Percentiles rank a stretch among this genome's conserved stretches.
These are phyloP conservation scores for Pomacea maculata DNA, from an alignment of 1,140 invertebrate genomes.

Conservation along the genomic window DNA sequence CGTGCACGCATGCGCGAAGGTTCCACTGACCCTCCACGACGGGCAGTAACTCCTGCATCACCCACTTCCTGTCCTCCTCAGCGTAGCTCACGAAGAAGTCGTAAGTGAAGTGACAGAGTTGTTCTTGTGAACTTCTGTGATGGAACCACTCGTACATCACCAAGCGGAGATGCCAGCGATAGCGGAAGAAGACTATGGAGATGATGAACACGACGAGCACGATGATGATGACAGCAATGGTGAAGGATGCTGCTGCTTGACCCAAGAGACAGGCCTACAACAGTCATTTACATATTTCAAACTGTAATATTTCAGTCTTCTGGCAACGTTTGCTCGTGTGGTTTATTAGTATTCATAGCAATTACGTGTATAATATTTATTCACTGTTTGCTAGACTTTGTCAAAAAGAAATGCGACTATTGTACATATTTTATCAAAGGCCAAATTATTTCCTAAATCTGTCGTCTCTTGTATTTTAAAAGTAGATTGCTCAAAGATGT, in stretches of 20 bases:
- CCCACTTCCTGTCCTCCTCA: conserved; percentile 30
- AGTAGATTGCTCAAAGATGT: too few relatives aligned
- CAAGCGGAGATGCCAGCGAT: conserved; percentile 10
- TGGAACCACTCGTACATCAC: conserved; percentile 11
- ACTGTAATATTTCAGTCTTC: not conserved
- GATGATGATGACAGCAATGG: conserved; percentile 8
- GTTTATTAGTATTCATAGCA: not conserved
- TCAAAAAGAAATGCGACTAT: not conserved
- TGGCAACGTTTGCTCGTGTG: not conserved
- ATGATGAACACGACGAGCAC: not conserved
- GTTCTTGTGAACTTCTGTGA: not conserved
- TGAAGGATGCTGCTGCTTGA: not conserved
- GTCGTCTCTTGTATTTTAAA: not conserved
- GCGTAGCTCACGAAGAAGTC: conserved; percentile 38
- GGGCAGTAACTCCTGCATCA: conserved; percentile 16
- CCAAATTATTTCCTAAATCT: too few relatives aligned
- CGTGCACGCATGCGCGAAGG: conserved; percentile 46
- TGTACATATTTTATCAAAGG: too few relatives aligned
- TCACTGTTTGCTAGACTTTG: not conserved
- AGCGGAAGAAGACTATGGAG: conserved; percentile 7
- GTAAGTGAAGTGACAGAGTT: not conserved
- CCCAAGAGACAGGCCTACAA: conserved; percentile 13
- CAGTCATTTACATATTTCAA: not conserved
- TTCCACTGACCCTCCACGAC: conserved; percentile 17
- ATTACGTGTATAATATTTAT: not conserved